Base-by-base conservation (phyloP, 2,888 invertebrate species). In the Clepsis dumicolana region DNA sequence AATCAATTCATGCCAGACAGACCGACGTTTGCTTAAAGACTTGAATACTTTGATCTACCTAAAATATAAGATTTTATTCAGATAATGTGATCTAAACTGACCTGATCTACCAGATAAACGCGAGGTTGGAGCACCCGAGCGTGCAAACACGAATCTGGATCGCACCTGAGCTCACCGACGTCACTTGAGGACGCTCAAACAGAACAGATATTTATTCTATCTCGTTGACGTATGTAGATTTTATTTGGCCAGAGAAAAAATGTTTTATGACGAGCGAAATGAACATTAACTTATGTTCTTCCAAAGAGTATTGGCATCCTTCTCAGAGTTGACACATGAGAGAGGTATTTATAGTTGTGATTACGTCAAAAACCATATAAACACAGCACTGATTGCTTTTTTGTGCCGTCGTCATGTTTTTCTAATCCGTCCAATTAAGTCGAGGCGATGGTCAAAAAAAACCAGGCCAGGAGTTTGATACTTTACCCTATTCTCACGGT, bases 91-190 rank as follows among this genome's bases (percentile, higher is more conserved):
- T 61, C 54, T 27, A 41, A 54, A 61, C 56, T 62, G 48, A 62
- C 62, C 50, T 35, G 61, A 48, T 14, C 44, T 4, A 57, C 35
- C n/a, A 29, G 14, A 41, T 44, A 4, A 21, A 18, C 24, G 52
- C 25, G 18, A 16, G 24, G 29, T 38, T 35, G 25, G 41, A 32
- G 25, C 52, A 29, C 27, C 75, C 75, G 70, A 68, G 75, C 75
- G 74, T 74, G 77, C 77, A 84, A 83, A 85, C 77, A 84, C 70
- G 74, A 82, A 89, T 88, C 79, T 90, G 79, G 91, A 81, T 74
- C 91, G 79, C 91, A 92, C 82, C 87, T 91, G 92, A 81, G 74
- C 80, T 82, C 86, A 91, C 79, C 71, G 27, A 84, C 86, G 85
- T 86, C 87, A 86, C 73, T 79, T 78, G 74, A 82, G 83, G 81